Conservation (phyloP, 2,113 vertebrate genomes). For the Myotis yumanensis region DNA sequence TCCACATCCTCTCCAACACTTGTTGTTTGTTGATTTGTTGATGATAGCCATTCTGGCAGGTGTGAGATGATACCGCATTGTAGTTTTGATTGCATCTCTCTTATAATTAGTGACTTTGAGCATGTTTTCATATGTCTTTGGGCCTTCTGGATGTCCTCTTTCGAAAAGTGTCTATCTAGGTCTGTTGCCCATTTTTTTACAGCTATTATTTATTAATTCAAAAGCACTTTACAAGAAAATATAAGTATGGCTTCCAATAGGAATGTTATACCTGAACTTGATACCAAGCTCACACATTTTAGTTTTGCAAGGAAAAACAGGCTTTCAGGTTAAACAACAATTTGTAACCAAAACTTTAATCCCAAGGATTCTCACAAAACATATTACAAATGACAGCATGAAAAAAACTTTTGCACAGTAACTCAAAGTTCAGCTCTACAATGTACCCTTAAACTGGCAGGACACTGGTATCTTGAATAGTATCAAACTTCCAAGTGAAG, state of each 20-base stretch:
- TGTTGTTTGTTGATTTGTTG: too few relatives aligned
- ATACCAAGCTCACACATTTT: slow-evolving; percentile 49
- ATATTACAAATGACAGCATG: slow-evolving; percentile 88
- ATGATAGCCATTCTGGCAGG: too few relatives aligned
- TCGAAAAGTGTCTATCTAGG: too few relatives aligned
- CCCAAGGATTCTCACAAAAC: slow-evolving; percentile 88
- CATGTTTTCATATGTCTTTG: too few relatives aligned
- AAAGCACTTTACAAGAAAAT: slow-evolving; percentile 81
- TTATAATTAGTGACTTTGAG: too few relatives aligned
- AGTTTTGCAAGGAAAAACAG: slow-evolving; percentile 68
- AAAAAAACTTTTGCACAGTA: slow-evolving; percentile 87
- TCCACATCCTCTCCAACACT: too few relatives aligned
- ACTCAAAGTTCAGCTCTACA: slow-evolving; percentile 84
- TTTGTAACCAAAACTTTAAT: slow-evolving; percentile 92
- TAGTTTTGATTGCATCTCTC: too few relatives aligned
- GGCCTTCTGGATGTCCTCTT: too few relatives aligned
- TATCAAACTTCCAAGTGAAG: slow-evolving; percentile 52
- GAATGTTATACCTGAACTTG: slow-evolving; percentile 59
- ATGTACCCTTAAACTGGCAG: slow-evolving; percentile 83
- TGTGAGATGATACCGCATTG: too few relatives aligned
- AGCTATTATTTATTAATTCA: slow-evolving; percentile 77
- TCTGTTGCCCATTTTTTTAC: too few relatives aligned
- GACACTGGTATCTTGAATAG: slow-evolving; percentile 29
- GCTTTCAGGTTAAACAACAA: slow-evolving; percentile 81
- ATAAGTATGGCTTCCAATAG: slow-evolving; percentile 80